Base-by-base conservation (phyloP, 2,888 invertebrate genomes). In the Calliopum simillimum region DNA sequence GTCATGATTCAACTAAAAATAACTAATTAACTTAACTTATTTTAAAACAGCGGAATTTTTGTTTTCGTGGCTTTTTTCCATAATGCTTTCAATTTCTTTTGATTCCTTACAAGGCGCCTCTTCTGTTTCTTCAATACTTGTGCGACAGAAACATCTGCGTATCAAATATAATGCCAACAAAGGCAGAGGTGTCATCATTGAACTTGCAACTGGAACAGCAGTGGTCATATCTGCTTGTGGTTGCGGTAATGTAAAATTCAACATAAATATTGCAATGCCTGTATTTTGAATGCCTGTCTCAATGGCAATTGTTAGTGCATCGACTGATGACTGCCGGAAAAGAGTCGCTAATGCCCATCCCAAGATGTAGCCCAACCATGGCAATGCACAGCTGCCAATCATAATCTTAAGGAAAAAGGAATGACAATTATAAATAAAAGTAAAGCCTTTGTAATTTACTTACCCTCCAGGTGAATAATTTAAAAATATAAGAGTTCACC, bases 271-370 rank as follows among this genome's bases (percentile, higher is more conserved):
- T 2, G 96, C 90, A 74, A 97, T 92, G 55, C 95, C 96, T 0
- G 95, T 95, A 87, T 97, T 97, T 86, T 96, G 96, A 63, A 96
- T 91, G 61, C 96, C 95, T 2, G 94, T 94, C 88, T 97, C 97
- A 69, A 97, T 92, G 56, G 94, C 92, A 79, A 97, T 95, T 6
- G 97, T 94, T 23, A 94, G 86, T 14, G 90, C 87, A 83, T 96
- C 93, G 13, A 88, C 84, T 58, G 88, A 84, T 4, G 90, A 86
- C 81, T 92, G 93, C 16, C 88, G 87, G 21, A 89, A 87, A 0
- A 90, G 16, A 43, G 87, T 82, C 0, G 94, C 91, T 2, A 89
- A 76, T 2, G 88, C 13, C 80, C 90, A 91, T 0, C 94, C 95
- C 59, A 89, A 86, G 5, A 88, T 49, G 83, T 93, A 95, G 0